Evolutionary conservation across 2,888 invertebrate species (phyloP).

Genomic region (Acrobasis suavella): DNA sequence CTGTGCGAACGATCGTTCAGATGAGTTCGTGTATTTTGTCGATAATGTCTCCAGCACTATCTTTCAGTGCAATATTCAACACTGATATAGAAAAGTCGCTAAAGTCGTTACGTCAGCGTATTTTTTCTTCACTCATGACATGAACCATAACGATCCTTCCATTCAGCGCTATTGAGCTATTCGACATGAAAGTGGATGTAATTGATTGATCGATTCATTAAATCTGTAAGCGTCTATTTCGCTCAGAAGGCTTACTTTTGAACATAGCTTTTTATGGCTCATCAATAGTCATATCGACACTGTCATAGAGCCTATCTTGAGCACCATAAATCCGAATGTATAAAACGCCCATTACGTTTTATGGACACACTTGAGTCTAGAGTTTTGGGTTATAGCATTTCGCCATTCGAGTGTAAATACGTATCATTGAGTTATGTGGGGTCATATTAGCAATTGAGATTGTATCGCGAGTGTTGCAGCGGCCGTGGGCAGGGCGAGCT

Average conservation of each 20-base stretch:
- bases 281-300: constrained; percentile 11
- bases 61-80: constrained; percentile 37
- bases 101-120: constrained; percentile 38
- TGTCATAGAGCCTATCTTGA: constrained; percentile 12
- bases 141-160: constrained; percentile 1
- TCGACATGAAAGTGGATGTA: constrained; percentile 19
- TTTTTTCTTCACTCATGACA: constrained; percentile 31
- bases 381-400: constrained; percentile 6
- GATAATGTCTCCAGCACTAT: constrained; percentile 34
- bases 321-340: constrained; percentile 14
- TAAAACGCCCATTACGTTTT: constrained; percentile 9
- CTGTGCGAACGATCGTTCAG: constrained; percentile 34
- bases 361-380: neutral
- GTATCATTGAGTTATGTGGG: constrained; percentile 15
- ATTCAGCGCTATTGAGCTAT: constrained; percentile 13
- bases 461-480: constrained; percentile 42
- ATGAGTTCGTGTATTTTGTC: constrained; percentile 20
- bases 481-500: constrained; percentile 39
- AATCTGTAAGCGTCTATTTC: constrained; percentile 12
- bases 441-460: constrained; percentile 44
- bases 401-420: neutral
- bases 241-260: constrained; percentile 12
- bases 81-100: constrained; percentile 37
- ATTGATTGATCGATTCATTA: constrained; percentile 27
- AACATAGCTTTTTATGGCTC: constrained; percentile 15